These are phyloP conservation scores for Hemiprocne comata DNA, from an alignment of 2,113 vertebrate genomes.

Conservation along the genomic window DNA sequence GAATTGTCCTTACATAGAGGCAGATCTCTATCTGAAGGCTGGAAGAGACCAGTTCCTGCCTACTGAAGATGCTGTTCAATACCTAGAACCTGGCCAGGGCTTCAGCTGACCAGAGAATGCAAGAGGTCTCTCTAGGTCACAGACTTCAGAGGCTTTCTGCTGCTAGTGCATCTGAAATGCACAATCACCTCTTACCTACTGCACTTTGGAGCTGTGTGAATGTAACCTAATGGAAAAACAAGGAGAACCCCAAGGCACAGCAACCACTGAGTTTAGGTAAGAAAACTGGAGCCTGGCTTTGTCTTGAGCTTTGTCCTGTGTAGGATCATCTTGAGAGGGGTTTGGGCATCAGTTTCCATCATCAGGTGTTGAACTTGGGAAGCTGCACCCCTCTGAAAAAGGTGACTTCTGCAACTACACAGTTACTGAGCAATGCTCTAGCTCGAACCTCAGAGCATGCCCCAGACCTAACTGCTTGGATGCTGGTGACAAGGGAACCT, in stretches of 20 bases:
- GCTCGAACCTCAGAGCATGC: accelerated
- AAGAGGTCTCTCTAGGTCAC: background rate
- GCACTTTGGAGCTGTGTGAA: background rate
- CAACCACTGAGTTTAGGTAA: no score
- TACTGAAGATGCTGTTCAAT: background rate
- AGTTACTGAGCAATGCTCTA: background rate
- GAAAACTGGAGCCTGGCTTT: background rate
- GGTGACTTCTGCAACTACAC: background rate
- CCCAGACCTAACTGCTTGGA: background rate
- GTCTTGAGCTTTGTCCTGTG: background rate
- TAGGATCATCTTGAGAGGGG: background rate
- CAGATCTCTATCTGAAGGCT: background rate
- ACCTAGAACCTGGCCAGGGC: background rate
- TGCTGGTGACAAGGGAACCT: background rate
- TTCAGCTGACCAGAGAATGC: background rate
- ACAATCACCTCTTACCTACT: no score
- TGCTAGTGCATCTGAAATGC: background rate
- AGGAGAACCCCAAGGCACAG: background rate
- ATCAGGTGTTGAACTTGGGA: background rate
- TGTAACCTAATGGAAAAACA: background rate
- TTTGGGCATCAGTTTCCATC: background rate
- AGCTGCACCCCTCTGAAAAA: background rate
- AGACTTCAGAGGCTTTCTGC: background rate
- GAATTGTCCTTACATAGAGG: background rate
- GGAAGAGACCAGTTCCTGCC: background rate